Base-by-base conservation (phyloP, 2,888 invertebrate genomes). In the Leptinotarsa tumamoca region DNA sequence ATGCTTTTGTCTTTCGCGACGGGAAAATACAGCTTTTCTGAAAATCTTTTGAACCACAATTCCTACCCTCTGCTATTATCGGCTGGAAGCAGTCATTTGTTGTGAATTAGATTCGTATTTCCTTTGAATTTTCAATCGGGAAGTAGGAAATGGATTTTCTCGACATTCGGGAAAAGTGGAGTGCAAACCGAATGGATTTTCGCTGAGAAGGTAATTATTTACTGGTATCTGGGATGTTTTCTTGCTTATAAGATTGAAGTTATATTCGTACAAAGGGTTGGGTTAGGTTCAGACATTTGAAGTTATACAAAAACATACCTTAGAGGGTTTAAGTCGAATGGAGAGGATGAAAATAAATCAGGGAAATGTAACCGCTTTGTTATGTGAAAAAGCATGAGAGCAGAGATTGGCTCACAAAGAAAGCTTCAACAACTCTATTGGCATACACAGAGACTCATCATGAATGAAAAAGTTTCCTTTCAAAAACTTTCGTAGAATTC, bases 71-170 rank as follows among this genome's bases (percentile, higher is more conserved):
- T 4, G 33, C 33, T 63, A 63, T 63, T 33, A 63, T 63, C 43
- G 63, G 63, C 18, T 43, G 63, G n/a, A 63, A n/a, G 63, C 63
- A 63, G 63, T 63, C 43, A n/a, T 63, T 43, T 63, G 63, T 63
- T 63, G 63, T 63, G 63, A 63, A 63, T 63, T 27, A 63, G 33
- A 63, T 63, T 63, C 63, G 63, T 43, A 63, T 63, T 63, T 63
- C 63, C 33, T 63, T 63, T 63, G 33, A 63, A 63, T 63, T 27
- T 43, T n/a, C 43, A 43, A 43, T 43, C 33, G 63, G 43, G 14
- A 33, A 61, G n/a, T n/a, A 43, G 63, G 43, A 63, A 63, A 63
- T 63, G 63, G 63, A 63, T 63, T 63, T 21, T 43, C 63, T 18
- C 63, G 43, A 33, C 10, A 10, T 63, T 63, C 33, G 43, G 4